Evolutionary conservation across 1,140 invertebrate species (phyloP), one percentile per base, ranked within the genome.

Genomic region (Oreohelix idahoensis): DNA sequence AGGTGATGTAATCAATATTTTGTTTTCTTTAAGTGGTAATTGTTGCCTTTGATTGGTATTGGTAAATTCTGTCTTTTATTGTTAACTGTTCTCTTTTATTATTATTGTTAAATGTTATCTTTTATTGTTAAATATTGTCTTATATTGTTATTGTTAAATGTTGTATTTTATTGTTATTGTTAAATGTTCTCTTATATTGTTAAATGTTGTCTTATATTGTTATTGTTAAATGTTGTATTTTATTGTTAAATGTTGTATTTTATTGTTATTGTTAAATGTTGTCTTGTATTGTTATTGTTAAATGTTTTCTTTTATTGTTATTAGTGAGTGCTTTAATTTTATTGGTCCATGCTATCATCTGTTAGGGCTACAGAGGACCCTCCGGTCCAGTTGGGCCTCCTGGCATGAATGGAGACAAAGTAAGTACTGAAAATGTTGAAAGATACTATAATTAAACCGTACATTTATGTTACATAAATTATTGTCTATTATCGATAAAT

Each of bases 371-470:
- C 66, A 83, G 84, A 83, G 90, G 91, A 79, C 83, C 87, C 17
- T 76, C 88, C n/a, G 91, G 90, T 49, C 89, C 89, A 20, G 81
- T 87, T 0, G 90, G 90, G 73, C 85, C 90, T 15, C 89, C 90
- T 42, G 91, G 91, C n/a, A 84, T 89, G 69, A 89, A 92, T 80
- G 93, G 93, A 70, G 90, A 92, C 82, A 91, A 89, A 88, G 91
- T 92, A n/a, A n/a, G n/a, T n/a, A n/a, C n/a, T n/a, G n/a, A n/a
- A n/a, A n/a, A n/a, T n/a, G n/a, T n/a, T n/a, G n/a, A n/a, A n/a
- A n/a, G n/a, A n/a, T n/a, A n/a, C n/a, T n/a, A n/a, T n/a, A n/a
- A n/a, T n/a, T n/a, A n/a, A n/a, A n/a, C n/a, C n/a, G n/a, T n/a
- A n/a, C n/a, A n/a, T n/a, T n/a, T n/a, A n/a, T n/a, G n/a, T n/a